Base-by-base conservation (phyloP, 1,140 invertebrate genomes). In the Anastrepha obliqua region DNA sequence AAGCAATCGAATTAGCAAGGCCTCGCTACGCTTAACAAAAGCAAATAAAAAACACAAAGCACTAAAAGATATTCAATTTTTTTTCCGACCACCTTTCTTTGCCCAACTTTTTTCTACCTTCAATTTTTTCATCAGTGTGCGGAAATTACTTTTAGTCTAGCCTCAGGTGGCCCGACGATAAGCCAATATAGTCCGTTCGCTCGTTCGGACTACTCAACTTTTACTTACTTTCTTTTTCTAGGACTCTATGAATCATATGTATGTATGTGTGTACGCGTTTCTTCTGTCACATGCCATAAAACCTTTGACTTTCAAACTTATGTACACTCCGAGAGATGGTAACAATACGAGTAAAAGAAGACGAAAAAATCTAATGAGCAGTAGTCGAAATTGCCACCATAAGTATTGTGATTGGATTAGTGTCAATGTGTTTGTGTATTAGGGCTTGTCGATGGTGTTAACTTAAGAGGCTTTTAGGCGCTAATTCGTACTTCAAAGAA, bases 1-100 rank as follows among this genome's bases (percentile, higher is more conserved):
- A 59, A 86, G 85, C 47, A 17, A 29, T 81, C 55, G 74, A 58
- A n/a, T 81, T 81, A 55, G 47, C 51, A 81, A 81, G 74, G 47
- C 55, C 47, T 81, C 74, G 55, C 74, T 81, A 55, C 9, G 47
- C n/a, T n/a, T 29, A 2, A 81, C n/a, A 74, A n/a, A 7, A 9
- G 2, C 2, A 20, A 55, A 81, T n/a, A 42, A 81, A 81, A 81
- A 39, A 29, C 8, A 67, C 6, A 67, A 39, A 81, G 15, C 17
- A 9, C 29, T 29, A 29, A 29, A 29, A 29, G 47, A 74, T 47
- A 29, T 55, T 81, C 20, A 47, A 11, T 20, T 9, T 39, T 11
- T 55, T 13, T 9, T 81, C 74, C 17, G 13, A 2, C 39, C 13
- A 13, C 8, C 9, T 47, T 17, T 74, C 6, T 29, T 42, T 67